Percentiles rank a stretch among this genome's conserved stretches.
Evolutionary conservation across 2,888 invertebrate genomes (phyloP).

Genomic region (Bellardia pandia): DNA sequence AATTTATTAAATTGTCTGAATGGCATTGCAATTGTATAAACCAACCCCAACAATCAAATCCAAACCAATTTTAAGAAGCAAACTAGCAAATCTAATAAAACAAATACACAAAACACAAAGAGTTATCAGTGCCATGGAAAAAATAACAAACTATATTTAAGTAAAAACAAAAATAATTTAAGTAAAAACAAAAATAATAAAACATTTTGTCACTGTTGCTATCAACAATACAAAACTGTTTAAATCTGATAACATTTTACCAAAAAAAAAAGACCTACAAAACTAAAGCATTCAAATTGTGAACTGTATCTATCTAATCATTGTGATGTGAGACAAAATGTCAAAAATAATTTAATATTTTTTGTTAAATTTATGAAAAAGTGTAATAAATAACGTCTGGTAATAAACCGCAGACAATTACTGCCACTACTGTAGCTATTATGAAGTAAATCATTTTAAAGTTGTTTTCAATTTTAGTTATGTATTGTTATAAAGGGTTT

Average conservation of each 20-base stretch:
- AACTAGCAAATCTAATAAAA: neutral
- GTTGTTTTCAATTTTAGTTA: slow-evolving; percentile 2
- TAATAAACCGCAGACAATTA: slow-evolving; percentile 57
- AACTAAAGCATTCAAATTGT: neutral
- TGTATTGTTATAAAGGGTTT: neutral
- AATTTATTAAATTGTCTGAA: neutral
- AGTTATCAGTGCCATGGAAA: slow-evolving; percentile 27
- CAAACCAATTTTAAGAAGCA: neutral
- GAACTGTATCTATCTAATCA: slow-evolving; percentile 42
- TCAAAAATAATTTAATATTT: slow-evolving; percentile 52
- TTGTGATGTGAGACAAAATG: slow-evolving; percentile 43
- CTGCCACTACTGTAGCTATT: slow-evolving; percentile 24
- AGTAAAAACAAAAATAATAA: neutral
- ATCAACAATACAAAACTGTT: slow-evolving; percentile 9
- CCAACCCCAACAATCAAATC: slow-evolving; percentile 29
- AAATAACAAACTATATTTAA: neutral
- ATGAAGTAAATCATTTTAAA: slow-evolving; percentile 46
- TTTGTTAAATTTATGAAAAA: slow-evolving; percentile 7
- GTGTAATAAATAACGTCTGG: slow-evolving; percentile 42
- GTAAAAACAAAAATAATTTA: neutral
- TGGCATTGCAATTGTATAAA: neutral
- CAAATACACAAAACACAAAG: neutral
- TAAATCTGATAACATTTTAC: slow-evolving; percentile 22
- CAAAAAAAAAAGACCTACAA: neutral
- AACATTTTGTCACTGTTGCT: slow-evolving; percentile 13